Evolutionary conservation across 2,113 vertebrate genomes (phyloP), one percentile per base, ranked within the genome.

Genomic region (Urocynchramus pylzowi): DNA sequence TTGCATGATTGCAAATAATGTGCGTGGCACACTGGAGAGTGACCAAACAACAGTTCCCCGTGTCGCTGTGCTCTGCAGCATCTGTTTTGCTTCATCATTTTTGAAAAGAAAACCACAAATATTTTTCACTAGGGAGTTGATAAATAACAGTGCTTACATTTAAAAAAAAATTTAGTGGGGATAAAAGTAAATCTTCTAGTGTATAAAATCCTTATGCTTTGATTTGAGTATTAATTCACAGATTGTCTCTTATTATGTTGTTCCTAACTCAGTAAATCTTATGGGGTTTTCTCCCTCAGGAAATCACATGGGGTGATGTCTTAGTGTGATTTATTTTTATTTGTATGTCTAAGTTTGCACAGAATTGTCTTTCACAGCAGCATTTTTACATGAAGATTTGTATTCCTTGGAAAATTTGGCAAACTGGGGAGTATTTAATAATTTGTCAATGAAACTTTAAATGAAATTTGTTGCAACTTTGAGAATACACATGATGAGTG

Each of bases 41-140:
- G 1, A 86, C 79, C 13, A 4, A 56, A 84, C 85, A 73, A 91
- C 75, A 80, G 87, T 23, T 88, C 91, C 90, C 67, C 56, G 56
- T 56, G 78, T 78, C 2, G 7, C 67, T 93, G 59, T 57, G 61
- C 81, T 90, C 89, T 71, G 78, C 70, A 96, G 84, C 97, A 95
- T 94, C 97, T 96, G 97, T 35, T 97, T 97, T 91, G 59, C 79
- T 95, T 95, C 89, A 92, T 91, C 31, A 27, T 90, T 89, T 94
- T 92, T 85, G 65, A 49, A 85, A 81, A 94, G 71, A 47, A 90
- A 80, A 21, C 52, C 79, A 27, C 88, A 96, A 81, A 75, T 90
- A 90, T 90, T 96, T 94, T 90, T 90, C 85, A 57, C 68, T 68
- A 37, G 95, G 73, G 79, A 96, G 54, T 19, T 75, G 85, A 90